phyloP scores from a whole-genome alignment of 2,113 vertebrate species.

The Poecile atricapillus region DNA sequence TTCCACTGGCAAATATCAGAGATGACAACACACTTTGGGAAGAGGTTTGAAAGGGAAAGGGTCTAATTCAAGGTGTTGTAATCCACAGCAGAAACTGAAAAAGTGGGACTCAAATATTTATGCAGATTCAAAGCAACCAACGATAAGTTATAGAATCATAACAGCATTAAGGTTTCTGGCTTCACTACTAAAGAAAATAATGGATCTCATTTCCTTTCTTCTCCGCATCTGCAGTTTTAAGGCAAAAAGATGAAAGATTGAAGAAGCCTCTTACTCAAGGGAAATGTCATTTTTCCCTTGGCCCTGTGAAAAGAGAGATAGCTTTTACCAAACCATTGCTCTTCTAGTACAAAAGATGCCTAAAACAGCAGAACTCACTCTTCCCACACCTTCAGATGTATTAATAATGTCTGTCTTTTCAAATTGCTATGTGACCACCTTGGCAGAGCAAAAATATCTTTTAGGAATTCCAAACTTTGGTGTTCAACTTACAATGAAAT shows the following conservation, averaged over 20 bases:
- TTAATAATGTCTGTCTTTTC: neutral
- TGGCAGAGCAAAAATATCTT: neutral
- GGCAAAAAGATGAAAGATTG: neutral
- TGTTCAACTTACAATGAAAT: neutral
- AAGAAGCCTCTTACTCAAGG: neutral
- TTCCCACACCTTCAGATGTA: neutral
- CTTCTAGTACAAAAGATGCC: neutral
- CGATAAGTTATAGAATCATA: neutral
- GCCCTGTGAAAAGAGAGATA: neutral
- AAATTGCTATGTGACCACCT: neutral
- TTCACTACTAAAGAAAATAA: neutral
- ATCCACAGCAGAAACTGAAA: neutral
- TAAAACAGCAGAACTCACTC: rapidly evolving
- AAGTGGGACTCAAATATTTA: neutral
- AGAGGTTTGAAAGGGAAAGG: neutral
- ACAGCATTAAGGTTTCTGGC: neutral
- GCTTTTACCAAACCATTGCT: neutral
- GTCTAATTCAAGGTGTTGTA: neutral
- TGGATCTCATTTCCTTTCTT: rapidly evolving
- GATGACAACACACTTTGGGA: neutral
- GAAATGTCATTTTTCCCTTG: neutral
- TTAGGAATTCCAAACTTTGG: neutral
- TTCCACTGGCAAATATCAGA: neutral
- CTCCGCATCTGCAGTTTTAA: neutral
- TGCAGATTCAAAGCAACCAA: neutral